These are phyloP conservation scores for Syngnathus floridae DNA, from an alignment of 2,113 vertebrate species.

Conservation along the genomic window DNA sequence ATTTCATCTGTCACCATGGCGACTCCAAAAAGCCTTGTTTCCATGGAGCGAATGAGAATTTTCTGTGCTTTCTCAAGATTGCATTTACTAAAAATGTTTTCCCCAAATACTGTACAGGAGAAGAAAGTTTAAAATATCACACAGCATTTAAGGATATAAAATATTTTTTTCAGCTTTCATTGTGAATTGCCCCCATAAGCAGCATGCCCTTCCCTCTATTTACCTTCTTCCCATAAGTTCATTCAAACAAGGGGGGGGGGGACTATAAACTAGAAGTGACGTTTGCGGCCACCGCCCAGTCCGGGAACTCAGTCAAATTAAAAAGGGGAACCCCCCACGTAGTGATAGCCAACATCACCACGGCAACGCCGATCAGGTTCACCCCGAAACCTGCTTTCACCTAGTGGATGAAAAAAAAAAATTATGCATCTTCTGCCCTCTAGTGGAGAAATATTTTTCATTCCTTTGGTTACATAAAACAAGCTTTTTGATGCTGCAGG, in stretches of 20 bases:
- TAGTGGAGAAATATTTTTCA: neutral
- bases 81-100: neutral
- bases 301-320: constrained; percentile 81
- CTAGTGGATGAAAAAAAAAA: constrained; percentile 53
- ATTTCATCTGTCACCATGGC: neutral
- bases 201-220: constrained; percentile 9
- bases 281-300: constrained; percentile 80
- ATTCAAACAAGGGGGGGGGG: neutral
- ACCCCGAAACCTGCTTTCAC: constrained; percentile 96
- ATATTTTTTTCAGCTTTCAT: neutral
- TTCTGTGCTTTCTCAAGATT: neutral
- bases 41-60: neutral
- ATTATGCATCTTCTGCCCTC: neutral
- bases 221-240: constrained; percentile 8
- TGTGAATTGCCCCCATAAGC: constrained; percentile 1
- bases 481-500: constrained; percentile 34
- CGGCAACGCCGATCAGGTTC: constrained; percentile 89
- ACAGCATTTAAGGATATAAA: neutral
- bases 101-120: neutral
- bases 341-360: constrained; percentile 91
- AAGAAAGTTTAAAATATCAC: neutral
- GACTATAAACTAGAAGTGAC: constrained; percentile 71
- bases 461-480: constrained; percentile 11
- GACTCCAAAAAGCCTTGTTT: neutral
- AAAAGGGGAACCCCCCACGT: constrained; percentile 94